phyloP scores from a whole-genome alignment of 2,797 vertebrate species.

The Graptemys geographica region DNA sequence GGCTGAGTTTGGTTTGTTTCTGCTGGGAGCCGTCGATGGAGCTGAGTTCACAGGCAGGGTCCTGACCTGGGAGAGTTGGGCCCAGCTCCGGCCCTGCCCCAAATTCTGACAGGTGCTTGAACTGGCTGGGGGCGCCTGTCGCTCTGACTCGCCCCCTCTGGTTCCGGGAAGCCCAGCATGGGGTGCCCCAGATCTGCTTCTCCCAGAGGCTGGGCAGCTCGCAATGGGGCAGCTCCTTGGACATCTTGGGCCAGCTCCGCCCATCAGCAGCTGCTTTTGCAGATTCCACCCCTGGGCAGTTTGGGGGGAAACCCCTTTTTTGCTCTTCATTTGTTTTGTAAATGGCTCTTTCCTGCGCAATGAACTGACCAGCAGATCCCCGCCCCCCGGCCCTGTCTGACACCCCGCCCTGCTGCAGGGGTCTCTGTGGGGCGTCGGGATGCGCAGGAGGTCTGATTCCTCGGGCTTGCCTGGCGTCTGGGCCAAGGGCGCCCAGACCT shows the following conservation, averaged over 20 bases:
- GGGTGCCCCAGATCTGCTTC: background rate
- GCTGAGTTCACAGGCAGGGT: background rate
- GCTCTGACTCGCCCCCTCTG: background rate
- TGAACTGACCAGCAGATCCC: too few relatives aligned
- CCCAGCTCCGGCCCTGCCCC: background rate
- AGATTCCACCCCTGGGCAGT: background rate
- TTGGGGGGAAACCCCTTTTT: too few relatives aligned
- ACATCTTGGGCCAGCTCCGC: background rate
- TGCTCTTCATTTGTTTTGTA: too few relatives aligned
- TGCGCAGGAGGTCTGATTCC: too few relatives aligned
- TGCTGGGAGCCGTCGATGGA: background rate
- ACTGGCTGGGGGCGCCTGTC: background rate
- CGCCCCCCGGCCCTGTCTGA: background rate
- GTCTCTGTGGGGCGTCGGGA: too few relatives aligned
- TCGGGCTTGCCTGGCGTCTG: background rate
- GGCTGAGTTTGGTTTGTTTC: background rate
- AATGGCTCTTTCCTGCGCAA: too few relatives aligned
- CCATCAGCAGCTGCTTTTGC: background rate
- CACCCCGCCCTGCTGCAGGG: background rate
- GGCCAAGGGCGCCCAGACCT: background rate
- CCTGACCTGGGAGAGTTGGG: background rate
- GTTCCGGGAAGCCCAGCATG: too few relatives aligned
- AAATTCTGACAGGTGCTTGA: background rate
- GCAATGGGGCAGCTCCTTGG: background rate
- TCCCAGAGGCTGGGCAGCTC: background rate